Evolutionary conservation across 1,140 invertebrate species (phyloP).

Genomic region (Lordiphosa stackelbergi): DNA sequence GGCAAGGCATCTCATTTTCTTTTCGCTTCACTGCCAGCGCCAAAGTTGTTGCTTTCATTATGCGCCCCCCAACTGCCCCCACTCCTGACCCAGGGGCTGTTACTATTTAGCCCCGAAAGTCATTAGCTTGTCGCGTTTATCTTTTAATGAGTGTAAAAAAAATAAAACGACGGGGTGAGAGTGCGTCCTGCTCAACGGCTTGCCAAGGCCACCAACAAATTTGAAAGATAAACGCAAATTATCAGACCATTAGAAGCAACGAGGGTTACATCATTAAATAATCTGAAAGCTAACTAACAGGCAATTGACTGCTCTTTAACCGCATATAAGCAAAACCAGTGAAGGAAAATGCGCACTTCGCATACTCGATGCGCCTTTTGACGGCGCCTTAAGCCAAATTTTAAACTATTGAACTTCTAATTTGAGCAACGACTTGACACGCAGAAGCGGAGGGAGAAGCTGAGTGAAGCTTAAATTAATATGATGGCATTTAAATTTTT

Average conservation of each 20-base stretch:
- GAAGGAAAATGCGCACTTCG: no score
- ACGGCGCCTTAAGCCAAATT: no score
- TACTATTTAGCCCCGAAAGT: slow-evolving; percentile 63
- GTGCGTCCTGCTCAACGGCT: slow-evolving; percentile 18
- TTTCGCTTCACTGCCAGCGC: slow-evolving; percentile 61
- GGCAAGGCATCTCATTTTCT: slow-evolving; percentile 54
- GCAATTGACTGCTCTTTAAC: slow-evolving; percentile 1
- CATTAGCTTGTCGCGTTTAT: slow-evolving; percentile 74
- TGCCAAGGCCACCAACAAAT: slow-evolving; percentile 24
- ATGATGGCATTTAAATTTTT: no score
- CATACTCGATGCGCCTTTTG: no score
- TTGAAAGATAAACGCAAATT: slow-evolving; percentile 30
- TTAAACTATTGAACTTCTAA: no score
- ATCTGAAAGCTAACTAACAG: slow-evolving; percentile 10
- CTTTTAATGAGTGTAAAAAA: slow-evolving; percentile 75
- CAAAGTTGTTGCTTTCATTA: slow-evolving; percentile 40
- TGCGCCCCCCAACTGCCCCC: neutral
- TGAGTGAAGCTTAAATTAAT: no score
- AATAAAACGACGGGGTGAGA: slow-evolving; percentile 39
- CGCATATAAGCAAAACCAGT: no score
- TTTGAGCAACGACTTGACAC: no score
- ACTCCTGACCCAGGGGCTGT: slow-evolving; percentile 3
- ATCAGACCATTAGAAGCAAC: slow-evolving; percentile 30
- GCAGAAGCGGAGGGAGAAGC: no score
- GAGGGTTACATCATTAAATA: slow-evolving; percentile 3